These are phyloP conservation scores for Chrysina gloriosa DNA, from an alignment of 2,888 invertebrate species.

Conservation along the genomic window DNA sequence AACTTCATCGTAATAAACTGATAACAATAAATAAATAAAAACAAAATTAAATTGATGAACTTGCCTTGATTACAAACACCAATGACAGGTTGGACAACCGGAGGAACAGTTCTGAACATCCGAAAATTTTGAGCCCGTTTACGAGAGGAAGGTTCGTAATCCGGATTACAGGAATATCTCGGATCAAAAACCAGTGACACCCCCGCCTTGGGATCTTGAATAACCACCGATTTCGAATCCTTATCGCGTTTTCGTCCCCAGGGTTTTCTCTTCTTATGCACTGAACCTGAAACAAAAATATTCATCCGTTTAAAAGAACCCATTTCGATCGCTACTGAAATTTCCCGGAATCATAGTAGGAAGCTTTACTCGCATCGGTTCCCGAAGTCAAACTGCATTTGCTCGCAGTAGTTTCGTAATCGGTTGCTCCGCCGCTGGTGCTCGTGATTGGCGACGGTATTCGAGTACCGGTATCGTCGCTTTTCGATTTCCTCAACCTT, in stretches of 20 bases:
- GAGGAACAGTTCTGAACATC: slow-evolving; percentile 22
- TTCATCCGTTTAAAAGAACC: too few relatives aligned
- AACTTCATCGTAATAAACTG: too few relatives aligned
- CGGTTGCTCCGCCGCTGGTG: background rate
- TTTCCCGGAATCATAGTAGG: too few relatives aligned
- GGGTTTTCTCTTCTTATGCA: background rate
- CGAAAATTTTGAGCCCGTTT: slow-evolving; percentile 29
- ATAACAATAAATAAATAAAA: background rate
- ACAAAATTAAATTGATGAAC: background rate
- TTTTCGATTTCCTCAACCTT: background rate
- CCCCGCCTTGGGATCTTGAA: slow-evolving; percentile 35
- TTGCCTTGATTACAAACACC: slow-evolving; percentile 41
- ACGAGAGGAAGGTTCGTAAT: slow-evolving; percentile 4
- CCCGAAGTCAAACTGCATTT: too few relatives aligned
- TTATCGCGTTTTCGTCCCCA: background rate
- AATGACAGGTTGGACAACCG: slow-evolving; percentile 41
- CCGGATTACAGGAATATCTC: slow-evolving; percentile 22
- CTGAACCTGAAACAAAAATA: background rate
- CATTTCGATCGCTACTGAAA: background rate
- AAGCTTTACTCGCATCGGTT: too few relatives aligned
- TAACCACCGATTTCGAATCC: slow-evolving; percentile 27
- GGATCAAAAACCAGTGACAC: slow-evolving; percentile 10
- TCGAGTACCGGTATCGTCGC: background rate
- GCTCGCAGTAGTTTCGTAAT: too few relatives aligned
- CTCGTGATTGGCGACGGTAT: background rate